Evolutionary conservation across 2,113 vertebrate species (phyloP).

Genomic region (Cyphomyrus discorhynchus): DNA sequence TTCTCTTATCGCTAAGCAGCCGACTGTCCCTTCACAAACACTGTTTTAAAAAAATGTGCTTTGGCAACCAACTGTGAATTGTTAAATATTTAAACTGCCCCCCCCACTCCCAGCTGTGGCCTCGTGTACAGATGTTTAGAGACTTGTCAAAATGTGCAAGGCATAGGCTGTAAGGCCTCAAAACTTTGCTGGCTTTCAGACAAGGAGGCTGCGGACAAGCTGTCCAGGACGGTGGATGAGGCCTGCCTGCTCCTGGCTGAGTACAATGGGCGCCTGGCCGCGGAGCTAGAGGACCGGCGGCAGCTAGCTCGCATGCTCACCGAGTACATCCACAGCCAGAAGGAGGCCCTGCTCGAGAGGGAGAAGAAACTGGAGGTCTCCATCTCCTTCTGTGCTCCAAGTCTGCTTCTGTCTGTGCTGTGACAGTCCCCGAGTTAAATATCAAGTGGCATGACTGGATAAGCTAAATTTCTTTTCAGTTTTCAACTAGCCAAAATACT

Average conservation of each 20-base stretch:
- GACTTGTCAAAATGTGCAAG: background rate
- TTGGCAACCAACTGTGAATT: background rate
- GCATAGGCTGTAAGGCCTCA: background rate
- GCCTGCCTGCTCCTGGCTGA: conserved; percentile 91
- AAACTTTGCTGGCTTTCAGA: conserved; percentile 55
- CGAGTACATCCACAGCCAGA: conserved; percentile 92
- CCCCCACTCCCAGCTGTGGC: background rate
- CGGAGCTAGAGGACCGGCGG: conserved; percentile 90
- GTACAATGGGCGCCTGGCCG: conserved; percentile 92
- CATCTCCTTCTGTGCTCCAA: background rate
- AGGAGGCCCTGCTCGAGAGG: conserved; percentile 82
- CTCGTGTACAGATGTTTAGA: background rate
- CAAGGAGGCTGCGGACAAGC: conserved; percentile 89
- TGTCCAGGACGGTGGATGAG: conserved; percentile 95
- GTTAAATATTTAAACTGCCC: background rate
- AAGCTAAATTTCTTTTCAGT: background rate
- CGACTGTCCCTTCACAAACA: background rate
- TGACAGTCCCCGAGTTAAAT: background rate
- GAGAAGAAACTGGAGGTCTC: conserved; percentile 94
- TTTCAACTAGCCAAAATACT: background rate
- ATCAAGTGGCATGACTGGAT: background rate
- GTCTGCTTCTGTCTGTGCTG: background rate
- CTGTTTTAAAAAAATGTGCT: background rate
- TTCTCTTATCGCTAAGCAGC: background rate
- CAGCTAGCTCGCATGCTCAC: conserved; percentile 94